A percentile compares a stretch with the other conserved stretches of the same genome.
Conservation (phyloP, 2,797 vertebrate genomes). For the Bradypus variegatus region DNA sequence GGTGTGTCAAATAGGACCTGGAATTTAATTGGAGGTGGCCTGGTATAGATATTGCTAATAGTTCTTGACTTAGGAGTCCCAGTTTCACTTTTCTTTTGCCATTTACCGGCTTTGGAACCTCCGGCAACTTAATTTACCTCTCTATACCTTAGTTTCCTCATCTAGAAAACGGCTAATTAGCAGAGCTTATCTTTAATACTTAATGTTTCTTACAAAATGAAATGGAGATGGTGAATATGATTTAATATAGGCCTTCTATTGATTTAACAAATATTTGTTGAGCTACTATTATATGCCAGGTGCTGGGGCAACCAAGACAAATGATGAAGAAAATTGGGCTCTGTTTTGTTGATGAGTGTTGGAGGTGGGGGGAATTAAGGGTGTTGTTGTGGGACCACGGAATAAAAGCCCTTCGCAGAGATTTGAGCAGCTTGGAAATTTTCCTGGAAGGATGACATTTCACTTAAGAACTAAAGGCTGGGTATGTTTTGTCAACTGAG, state of each 20-base stretch:
- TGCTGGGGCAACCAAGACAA: background rate
- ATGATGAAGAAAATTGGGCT: background rate
- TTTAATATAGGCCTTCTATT: background rate
- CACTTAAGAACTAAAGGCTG: background rate
- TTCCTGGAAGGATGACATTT: background rate
- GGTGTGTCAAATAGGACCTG: background rate
- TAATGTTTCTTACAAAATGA: conserved; percentile 4
- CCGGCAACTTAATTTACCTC: background rate
- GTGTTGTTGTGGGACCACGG: background rate
- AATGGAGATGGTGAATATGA: background rate
- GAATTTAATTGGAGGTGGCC: background rate
- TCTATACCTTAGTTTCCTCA: background rate
- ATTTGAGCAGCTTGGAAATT: background rate
- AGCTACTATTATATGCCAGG: background rate
- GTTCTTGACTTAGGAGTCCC: background rate
- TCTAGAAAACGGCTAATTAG: background rate
- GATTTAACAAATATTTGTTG: background rate
- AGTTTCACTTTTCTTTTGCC: background rate
- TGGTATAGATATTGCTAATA: background rate
- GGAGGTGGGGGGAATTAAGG: background rate
- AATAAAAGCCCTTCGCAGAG: background rate
- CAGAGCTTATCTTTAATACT: background rate
- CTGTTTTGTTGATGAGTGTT: background rate
- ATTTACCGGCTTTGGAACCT: conserved; percentile 3
- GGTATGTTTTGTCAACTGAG: conserved; percentile 89